Evolutionary conservation across 2,113 vertebrate species (phyloP).

Genomic region (Centrocercus urophasianus): DNA sequence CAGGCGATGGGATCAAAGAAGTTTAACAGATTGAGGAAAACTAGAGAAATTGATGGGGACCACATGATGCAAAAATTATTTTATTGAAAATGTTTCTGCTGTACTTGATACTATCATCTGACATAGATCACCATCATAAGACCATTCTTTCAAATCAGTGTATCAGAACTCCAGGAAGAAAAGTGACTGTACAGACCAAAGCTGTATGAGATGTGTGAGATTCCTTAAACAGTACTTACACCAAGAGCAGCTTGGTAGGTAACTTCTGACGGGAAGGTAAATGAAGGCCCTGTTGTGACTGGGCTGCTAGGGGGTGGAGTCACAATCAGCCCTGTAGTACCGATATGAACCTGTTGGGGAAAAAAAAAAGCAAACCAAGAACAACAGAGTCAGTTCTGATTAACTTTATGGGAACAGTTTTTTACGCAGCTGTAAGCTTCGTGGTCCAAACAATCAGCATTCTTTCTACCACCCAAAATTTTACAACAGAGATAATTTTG

Average conservation of each 20-base stretch:
- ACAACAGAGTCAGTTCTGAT: neutral
- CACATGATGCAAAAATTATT: neutral
- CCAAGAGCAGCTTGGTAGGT: constrained; percentile 86
- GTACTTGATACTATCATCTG: neutral
- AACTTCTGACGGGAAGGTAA: constrained; percentile 92
- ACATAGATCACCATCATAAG: neutral
- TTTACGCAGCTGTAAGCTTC: neutral
- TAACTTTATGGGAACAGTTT: neutral
- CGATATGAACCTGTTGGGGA: constrained; percentile 91
- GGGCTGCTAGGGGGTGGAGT: constrained; percentile 97
- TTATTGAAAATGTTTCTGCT: neutral
- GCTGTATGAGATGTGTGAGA: neutral
- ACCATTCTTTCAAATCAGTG: neutral
- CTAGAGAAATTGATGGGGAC: neutral
- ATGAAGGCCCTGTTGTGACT: constrained; percentile 91
- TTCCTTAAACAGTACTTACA: constrained; percentile 72
- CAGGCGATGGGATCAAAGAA: neutral
- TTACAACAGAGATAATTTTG: neutral
- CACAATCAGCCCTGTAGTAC: constrained; percentile 95
- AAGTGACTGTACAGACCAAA: neutral
- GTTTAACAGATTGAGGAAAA: neutral
- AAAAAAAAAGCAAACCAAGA: neutral
- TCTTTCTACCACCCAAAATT: neutral
- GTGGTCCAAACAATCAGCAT: neutral
- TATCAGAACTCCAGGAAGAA: neutral